These are phyloP conservation scores for Drosophila oshimai DNA, from an alignment of 1,140 invertebrate species.

Conservation along the genomic window DNA sequence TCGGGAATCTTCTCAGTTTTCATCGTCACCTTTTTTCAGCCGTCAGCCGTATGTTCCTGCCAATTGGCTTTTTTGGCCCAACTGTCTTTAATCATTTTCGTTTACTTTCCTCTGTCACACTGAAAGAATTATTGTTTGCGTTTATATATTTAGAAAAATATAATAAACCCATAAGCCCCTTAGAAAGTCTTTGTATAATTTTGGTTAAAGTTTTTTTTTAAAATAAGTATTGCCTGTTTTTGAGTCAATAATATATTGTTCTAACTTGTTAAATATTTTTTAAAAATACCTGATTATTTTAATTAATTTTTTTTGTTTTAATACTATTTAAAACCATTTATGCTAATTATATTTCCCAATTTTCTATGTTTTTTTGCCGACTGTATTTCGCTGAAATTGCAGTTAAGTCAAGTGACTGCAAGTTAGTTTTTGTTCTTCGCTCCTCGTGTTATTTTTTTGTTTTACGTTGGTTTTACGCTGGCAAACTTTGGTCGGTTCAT, in stretches of 20 bases:
- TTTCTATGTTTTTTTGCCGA: background rate
- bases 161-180: background rate
- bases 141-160: background rate
- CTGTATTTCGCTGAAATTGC: conserved; percentile 38
- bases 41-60: conserved; percentile 18
- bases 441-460: conserved; percentile 3
- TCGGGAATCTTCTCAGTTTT: background rate
- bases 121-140: no score
- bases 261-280: no score
- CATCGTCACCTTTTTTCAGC: background rate
- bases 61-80: conserved; percentile 37
- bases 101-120: background rate
- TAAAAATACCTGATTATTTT: no score
- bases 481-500: conserved; percentile 59
- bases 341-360: no score
- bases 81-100: conserved; percentile 46
- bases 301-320: no score
- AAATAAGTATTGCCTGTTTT: no score
- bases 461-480: conserved; percentile 25
- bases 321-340: no score
- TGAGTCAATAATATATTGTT: no score
- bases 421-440: conserved; percentile 50
- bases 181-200: no score
- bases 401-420: conserved; percentile 73
- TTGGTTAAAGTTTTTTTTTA: no score